phyloP scores from a whole-genome alignment of 2,888 invertebrate genomes.

The Mactromeris polynyma region DNA sequence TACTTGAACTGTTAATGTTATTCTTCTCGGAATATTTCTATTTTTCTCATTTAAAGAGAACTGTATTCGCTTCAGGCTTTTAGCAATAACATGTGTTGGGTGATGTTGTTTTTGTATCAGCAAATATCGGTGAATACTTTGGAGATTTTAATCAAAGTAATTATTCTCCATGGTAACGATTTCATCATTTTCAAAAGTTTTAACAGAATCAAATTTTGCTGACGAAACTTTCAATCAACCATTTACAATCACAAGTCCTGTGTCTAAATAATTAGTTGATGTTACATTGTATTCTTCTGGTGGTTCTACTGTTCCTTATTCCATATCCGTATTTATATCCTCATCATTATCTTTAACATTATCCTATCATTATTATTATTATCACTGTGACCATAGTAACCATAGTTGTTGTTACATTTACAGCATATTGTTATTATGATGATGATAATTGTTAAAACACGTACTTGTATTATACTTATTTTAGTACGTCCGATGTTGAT shows the following conservation, averaged over 20 bases:
- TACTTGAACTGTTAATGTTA: background rate
- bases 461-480: slow-evolving; percentile 24
- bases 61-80: background rate
- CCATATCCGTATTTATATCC: too few relatives aligned
- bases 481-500: slow-evolving; percentile 79
- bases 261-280: too few relatives aligned
- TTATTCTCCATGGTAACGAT: background rate
- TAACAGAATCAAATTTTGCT: background rate
- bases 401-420: too few relatives aligned
- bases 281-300: too few relatives aligned
- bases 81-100: background rate
- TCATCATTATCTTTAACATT: too few relatives aligned
- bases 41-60: background rate
- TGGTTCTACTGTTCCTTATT: too few relatives aligned
- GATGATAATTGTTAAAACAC: background rate
- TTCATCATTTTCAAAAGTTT: background rate
- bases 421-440: background rate
- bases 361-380: too few relatives aligned
- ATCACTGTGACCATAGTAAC: too few relatives aligned
- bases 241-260: too few relatives aligned
- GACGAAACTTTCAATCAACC: background rate
- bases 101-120: background rate
- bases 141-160: background rate
- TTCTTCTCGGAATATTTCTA: background rate
- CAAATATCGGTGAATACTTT: background rate